Evolutionary conservation across 2,888 invertebrate genomes (phyloP).

Genomic region (Drosophila kokeensis): DNA sequence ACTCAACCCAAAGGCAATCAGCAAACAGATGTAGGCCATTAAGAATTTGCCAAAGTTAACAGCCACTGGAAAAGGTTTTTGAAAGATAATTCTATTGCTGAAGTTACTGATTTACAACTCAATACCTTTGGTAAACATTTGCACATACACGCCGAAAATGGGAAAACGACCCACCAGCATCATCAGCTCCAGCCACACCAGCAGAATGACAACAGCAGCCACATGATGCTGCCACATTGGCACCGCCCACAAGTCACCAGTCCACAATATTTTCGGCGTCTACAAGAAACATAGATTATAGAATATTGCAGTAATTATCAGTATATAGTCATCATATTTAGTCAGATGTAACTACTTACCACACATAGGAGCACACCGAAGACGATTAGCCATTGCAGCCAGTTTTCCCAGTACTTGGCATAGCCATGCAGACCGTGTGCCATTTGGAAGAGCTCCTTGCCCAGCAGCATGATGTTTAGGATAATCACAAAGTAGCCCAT

Average conservation of each 20-base stretch:
- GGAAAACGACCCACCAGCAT: conserved; percentile 94
- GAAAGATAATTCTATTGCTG: background rate
- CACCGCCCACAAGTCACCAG: conserved; percentile 78
- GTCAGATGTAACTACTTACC: conserved; percentile 83
- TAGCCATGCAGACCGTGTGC: conserved; percentile 90
- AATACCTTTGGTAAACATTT: conserved; percentile 92
- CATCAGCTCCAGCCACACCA: conserved; percentile 94
- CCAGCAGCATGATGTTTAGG: conserved; percentile 88
- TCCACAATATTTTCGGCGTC: conserved; percentile 82
- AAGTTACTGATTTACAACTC: background rate
- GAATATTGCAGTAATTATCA: background rate
- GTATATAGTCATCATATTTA: background rate
- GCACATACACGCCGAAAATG: conserved; percentile 93
- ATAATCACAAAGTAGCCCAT: conserved; percentile 88
- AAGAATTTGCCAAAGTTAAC: conserved; percentile 93
- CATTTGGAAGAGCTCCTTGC: conserved; percentile 90
- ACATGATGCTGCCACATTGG: conserved; percentile 92
- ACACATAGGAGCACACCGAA: conserved; percentile 89
- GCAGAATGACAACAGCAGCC: conserved; percentile 91
- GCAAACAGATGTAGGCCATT: conserved; percentile 91
- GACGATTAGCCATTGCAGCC: conserved; percentile 92
- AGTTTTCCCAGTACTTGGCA: conserved; percentile 93
- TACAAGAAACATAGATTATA: conserved; percentile 25
- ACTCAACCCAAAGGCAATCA: conserved; percentile 92
- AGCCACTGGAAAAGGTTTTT: conserved; percentile 86